Conservation (phyloP, 2,797 vertebrate species). For the Chloroceryle amazona region DNA sequence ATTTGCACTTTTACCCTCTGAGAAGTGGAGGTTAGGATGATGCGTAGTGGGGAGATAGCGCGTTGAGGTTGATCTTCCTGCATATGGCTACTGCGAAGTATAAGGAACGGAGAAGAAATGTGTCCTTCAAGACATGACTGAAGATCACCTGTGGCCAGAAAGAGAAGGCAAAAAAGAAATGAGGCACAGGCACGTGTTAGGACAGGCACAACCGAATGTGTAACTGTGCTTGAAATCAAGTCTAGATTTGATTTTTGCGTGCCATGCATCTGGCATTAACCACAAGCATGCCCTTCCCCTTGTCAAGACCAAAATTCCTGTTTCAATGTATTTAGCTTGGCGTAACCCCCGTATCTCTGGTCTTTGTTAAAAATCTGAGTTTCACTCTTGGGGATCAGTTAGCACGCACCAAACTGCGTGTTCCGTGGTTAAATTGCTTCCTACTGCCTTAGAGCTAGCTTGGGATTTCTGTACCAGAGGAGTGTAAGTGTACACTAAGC, state of each 20-base stretch:
- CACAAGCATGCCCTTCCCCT: background rate
- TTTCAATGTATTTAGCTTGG: background rate
- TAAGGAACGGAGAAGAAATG: background rate
- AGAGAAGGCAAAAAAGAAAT: background rate
- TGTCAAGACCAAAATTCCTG: background rate
- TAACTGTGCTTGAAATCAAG: background rate
- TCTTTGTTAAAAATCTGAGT: background rate
- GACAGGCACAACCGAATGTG: background rate
- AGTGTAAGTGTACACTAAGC: background rate
- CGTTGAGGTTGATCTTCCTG: background rate
- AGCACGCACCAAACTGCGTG: background rate
- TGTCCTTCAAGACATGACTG: background rate
- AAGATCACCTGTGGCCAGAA: background rate
- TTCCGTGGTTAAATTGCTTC: background rate
- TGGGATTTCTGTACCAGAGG: background rate
- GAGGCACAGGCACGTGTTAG: background rate
- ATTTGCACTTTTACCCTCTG: background rate
- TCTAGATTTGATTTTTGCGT: background rate
- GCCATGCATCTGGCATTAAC: background rate
- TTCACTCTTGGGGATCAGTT: background rate
- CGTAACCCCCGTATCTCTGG: background rate
- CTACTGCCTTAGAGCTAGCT: background rate
- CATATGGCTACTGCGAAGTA: background rate
- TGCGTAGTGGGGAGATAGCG: background rate
- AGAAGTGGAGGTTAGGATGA: background rate